Base-by-base conservation (phyloP, 2,888 invertebrate species). In the Dyspetes luteomarginatus region DNA sequence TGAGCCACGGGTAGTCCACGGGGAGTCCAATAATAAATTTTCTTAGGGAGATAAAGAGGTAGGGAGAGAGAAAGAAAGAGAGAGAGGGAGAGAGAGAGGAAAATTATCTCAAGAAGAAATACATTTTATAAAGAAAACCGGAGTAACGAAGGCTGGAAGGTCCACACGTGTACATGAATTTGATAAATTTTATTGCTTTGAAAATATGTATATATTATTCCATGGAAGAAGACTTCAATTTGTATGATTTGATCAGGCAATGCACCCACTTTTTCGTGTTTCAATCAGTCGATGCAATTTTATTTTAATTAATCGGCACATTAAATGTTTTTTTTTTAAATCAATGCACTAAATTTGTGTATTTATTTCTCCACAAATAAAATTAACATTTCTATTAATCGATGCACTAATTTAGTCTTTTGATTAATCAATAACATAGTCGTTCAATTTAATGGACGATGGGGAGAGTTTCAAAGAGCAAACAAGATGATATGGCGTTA, bases 1-100 rank as follows among this genome's bases (percentile, higher is more conserved):
- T 62, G 55, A 28, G 69, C 22, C 19, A 56, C 19, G 68, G 68
- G 62, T 60, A 55, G 60, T 78, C 71, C 48, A 60, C 30, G 58
- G 19, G 41, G 9, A 36, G 9, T 52, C 78, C 73, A 78, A 78
- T 78, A 78, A 78, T 78, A 78, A 74, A 68, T 55, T 48, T 55
- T 62, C 26, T 45, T 48, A 45, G 64, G 30, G 58, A n/a, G 45
- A 45, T 4, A 45, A 4, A 45, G 45, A 45, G 45, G 15, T 2
- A 45, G 45, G n/a, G 45, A 45, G 45, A 45, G 12, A n/a, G n/a
- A 15, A 17, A n/a, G 12, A 45, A 15, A 45, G 45, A n/a, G 45
- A n/a, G n/a, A 45, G n/a, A 45, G 45, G 15, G 0, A 45, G 45
- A 17, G 45, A 62, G 43, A 17, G 19, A 12, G 17, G 22, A 26